Percentiles rank a stretch among this genome's conserved stretches.
These are phyloP conservation scores for Thripadectes ignobilis DNA, from an alignment of 2,797 vertebrate genomes.

Conservation along the genomic window DNA sequence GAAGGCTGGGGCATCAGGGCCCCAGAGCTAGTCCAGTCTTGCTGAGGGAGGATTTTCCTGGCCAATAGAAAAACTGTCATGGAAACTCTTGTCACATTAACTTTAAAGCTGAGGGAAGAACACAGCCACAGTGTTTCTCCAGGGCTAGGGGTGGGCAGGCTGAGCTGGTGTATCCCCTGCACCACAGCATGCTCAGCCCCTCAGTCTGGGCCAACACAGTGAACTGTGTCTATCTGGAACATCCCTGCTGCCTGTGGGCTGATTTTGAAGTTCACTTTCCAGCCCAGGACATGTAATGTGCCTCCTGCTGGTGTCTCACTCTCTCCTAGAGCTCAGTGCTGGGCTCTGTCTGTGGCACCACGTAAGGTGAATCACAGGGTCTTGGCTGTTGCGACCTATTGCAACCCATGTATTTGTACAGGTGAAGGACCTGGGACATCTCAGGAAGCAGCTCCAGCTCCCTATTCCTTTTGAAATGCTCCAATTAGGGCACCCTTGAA, in stretches of 20 bases:
- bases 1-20: neutral
- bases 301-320: neutral
- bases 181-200: neutral
- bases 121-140: neutral
- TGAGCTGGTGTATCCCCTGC: neutral
- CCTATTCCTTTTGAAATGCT: neutral
- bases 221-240: neutral
- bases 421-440: neutral
- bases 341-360: neutral
- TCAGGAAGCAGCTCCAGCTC: neutral
- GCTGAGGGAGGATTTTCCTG: neutral
- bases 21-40: rapidly evolving
- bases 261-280: neutral
- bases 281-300: rapidly evolving
- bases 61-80: neutral
- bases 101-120: neutral
- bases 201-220: neutral
- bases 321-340: neutral
- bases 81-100: neutral
- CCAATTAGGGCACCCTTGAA: neutral
- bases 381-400: neutral
- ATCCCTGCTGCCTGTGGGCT: neutral
- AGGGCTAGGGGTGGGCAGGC: neutral
- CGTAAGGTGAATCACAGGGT: neutral
- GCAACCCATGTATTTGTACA: neutral